Conservation (phyloP, 2,797 vertebrate species). For the Eleutherodactylus coqui region DNA sequence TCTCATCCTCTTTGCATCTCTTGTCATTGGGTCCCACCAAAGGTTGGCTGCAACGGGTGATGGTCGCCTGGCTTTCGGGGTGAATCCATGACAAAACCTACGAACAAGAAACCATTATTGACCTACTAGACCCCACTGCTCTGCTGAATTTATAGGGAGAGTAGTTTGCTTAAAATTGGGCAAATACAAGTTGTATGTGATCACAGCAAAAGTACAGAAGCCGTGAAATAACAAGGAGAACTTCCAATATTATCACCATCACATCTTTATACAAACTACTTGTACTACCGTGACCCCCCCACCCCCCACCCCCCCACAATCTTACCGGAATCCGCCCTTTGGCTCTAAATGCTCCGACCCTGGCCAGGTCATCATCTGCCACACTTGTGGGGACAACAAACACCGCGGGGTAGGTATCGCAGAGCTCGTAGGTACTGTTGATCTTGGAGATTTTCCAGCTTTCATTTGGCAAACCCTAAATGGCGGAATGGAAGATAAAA, state of each 20-base stretch:
- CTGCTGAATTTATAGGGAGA: background rate
- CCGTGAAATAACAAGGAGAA: background rate
- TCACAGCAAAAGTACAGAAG: background rate
- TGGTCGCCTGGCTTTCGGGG: conserved; percentile 93
- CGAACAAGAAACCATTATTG: background rate
- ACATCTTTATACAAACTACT: conserved; percentile 58
- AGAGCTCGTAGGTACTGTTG: conserved; percentile 90
- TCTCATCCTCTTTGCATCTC: conserved; percentile 94
- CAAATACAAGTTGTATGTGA: background rate
- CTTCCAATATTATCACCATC: background rate
- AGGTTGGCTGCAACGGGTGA: conserved; percentile 91
- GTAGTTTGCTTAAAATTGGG: background rate
- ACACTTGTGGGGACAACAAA: conserved; percentile 92
- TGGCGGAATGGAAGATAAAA: background rate
- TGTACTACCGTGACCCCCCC: no score
- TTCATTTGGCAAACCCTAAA: conserved; percentile 93
- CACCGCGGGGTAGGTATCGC: conserved; percentile 91
- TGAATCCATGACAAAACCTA: conserved; percentile 98
- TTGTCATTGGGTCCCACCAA: conserved; percentile 90
- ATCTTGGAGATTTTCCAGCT: conserved; percentile 95
- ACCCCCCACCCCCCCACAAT: no score
- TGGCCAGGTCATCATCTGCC: conserved; percentile 87
- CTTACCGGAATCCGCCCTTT: conserved; percentile 94
- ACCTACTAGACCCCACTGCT: background rate
- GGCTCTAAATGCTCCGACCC: conserved; percentile 88